Conservation (phyloP, 2,888 invertebrate genomes). For the Brachylomia viminalis region DNA sequence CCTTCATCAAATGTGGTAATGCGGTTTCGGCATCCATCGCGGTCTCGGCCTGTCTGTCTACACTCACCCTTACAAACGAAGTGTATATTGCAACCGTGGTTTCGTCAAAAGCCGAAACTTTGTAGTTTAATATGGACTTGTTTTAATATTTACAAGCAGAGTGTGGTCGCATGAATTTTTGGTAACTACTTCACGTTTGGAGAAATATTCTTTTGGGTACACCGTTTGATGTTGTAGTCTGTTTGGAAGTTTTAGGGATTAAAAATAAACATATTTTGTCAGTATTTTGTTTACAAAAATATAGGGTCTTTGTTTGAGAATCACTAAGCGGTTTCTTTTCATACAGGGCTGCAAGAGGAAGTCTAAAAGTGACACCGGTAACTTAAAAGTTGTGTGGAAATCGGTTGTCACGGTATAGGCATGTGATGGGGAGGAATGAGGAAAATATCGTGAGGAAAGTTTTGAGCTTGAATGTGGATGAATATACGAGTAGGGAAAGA, state of each 20-base stretch:
- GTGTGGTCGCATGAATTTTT: conserved; percentile 53
- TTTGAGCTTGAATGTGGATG: no score
- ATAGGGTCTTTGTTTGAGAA: not conserved
- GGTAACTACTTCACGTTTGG: conserved; percentile 12
- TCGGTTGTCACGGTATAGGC: not conserved
- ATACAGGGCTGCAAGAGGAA: not conserved
- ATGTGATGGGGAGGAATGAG: not conserved
- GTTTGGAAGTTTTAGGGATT: not conserved
- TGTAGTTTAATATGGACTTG: conserved; percentile 56
- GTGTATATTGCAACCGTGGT: conserved; percentile 55
- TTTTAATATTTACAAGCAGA: conserved; percentile 56
- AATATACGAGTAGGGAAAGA: no score
- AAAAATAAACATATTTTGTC: not conserved
- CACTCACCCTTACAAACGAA: conserved; percentile 41
- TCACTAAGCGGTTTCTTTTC: not conserved
- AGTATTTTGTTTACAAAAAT: not conserved
- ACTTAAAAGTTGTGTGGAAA: not conserved
- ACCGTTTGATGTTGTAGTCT: conserved; percentile 2
- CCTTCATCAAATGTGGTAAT: conserved; percentile 30
- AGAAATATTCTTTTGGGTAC: conserved; percentile 22
- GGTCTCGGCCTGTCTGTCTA: conserved; percentile 24
- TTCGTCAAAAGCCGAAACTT: conserved; percentile 61
- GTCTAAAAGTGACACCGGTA: not conserved
- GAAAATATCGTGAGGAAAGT: not conserved
- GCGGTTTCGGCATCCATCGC: conserved; percentile 36